A percentile compares a stretch with the other conserved stretches of the same genome.
These are phyloP conservation scores for Drosophila paranaensis DNA, from an alignment of 2,888 invertebrate genomes.

Conservation along the genomic window DNA sequence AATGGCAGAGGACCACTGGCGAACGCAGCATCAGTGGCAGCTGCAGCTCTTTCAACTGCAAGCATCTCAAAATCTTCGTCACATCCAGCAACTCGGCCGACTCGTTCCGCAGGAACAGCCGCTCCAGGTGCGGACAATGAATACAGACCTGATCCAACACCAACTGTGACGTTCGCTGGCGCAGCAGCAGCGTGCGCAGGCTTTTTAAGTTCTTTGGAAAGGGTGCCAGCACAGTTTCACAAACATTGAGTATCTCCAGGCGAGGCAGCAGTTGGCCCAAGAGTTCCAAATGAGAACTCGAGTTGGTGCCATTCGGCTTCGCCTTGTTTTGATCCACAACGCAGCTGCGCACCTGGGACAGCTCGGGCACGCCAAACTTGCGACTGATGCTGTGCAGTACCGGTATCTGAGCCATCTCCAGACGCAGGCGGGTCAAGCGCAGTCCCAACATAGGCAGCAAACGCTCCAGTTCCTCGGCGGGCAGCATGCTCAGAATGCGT, in stretches of 20 bases:
- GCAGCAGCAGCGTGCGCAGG: conserved; percentile 12
- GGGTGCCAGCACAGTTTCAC: background rate
- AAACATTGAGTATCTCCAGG: conserved; percentile 14
- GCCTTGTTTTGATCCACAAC: conserved; percentile 2
- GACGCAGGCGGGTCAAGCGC: conserved; percentile 23
- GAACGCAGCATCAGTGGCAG: conserved; percentile 43
- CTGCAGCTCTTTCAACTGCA: conserved; percentile 20
- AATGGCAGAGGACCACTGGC: conserved; percentile 13
- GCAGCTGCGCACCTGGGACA: conserved; percentile 23
- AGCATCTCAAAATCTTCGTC: conserved; percentile 21
- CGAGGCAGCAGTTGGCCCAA: conserved; percentile 29
- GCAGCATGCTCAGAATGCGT: background rate
- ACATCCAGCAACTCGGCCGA: conserved; percentile 17
- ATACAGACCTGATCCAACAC: conserved; percentile 17
- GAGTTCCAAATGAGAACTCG: background rate
- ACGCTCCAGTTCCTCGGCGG: conserved; percentile 13
- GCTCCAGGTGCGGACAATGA: conserved; percentile 19
- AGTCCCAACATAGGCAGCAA: conserved; percentile 35
- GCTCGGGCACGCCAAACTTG: background rate
- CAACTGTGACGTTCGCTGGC: conserved; percentile 13
- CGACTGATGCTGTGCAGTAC: background rate
- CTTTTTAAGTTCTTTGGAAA: conserved; percentile 28
- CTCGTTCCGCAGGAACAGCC: conserved; percentile 24
- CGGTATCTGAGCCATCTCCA: conserved; percentile 17
- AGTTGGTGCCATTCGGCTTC: background rate